Base-by-base conservation (phyloP, 64 coral and sea anemone species). In the Pachyseris speciosa region DNA sequence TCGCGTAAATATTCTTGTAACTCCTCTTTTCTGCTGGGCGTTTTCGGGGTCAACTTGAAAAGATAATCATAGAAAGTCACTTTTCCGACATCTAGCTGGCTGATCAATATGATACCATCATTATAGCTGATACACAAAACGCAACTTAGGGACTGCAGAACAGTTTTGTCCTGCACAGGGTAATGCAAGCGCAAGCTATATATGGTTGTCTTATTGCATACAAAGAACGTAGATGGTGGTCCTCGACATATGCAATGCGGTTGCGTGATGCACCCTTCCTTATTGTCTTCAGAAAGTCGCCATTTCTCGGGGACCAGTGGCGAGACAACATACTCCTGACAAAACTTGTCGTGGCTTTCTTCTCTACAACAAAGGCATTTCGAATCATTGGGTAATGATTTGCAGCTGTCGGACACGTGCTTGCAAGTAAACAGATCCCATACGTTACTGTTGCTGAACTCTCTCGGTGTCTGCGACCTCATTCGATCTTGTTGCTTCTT, bases 191-290 rank as follows among this genome's bases (percentile, higher is more conserved):
- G 45, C 27, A 80, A 55, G 57, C 76, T 80, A 55, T 80, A 80
- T 47, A 80, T 83, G 79, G 51, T 83, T 83, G 79, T 39, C 53
- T 63, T 55, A 64, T 83, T 83, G 51, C 55, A 64, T 36, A 83
- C 53, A 63, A 83, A 83, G 63, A 60, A 83, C 63, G 38, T 41
- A 83, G 53, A 37, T 83, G 79, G 79, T 37, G 79, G 51, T 83
- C 79, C 79, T 83, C 53, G 55, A 41, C 79, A 64, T 22, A 83
- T 83, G 37, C 31, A 83, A 83, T 37, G 78, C 20, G 78, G 49
- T 64, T 28, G 60, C 22, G 4, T 64, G 60, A 28, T 64, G 27
- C n/a, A 28, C n/a, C 60, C 60, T 64, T 53, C 60, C 25, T 64
- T 64, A 64, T 30, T 64, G 22, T 64, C 60, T 64, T 64, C n/a